phyloP scores from a whole-genome alignment of 2,113 vertebrate genomes.

The Ptilonorhynchus violaceus region DNA sequence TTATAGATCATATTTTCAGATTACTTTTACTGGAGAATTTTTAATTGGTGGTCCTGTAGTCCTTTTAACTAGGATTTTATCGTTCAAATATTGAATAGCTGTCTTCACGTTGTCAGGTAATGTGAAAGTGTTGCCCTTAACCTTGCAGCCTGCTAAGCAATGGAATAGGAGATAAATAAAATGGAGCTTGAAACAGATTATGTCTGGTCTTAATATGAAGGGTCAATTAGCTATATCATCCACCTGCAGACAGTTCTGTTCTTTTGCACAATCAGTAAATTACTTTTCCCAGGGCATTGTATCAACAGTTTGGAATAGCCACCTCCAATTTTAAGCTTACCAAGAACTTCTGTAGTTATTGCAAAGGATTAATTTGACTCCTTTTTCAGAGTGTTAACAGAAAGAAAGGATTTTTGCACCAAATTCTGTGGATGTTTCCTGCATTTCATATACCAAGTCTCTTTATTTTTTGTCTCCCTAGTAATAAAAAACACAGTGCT shows the following conservation, averaged over 20 bases:
- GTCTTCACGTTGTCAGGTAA: not conserved
- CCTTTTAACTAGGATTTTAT: constrained; percentile 58
- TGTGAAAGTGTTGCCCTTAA: constrained; percentile 1
- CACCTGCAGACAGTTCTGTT: not conserved
- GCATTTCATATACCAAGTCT: not conserved
- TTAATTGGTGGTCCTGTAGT: constrained; percentile 64
- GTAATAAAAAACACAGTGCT: not conserved
- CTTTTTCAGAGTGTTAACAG: constrained; percentile 24
- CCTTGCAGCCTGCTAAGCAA: constrained; percentile 21
- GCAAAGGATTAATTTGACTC: constrained; percentile 53
- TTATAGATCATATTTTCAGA: constrained; percentile 59
- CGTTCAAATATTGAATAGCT: constrained; percentile 45
- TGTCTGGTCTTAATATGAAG: not conserved
- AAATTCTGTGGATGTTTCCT: constrained; percentile 4
- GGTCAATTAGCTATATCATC: not conserved
- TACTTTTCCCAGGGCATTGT: constrained; percentile 13
- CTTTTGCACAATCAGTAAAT: not conserved
- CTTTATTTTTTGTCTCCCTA: constrained; percentile 30
- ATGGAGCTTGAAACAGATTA: not conserved
- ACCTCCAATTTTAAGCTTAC: constrained; percentile 27
- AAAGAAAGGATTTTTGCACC: constrained; percentile 4
- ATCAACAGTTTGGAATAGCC: constrained; percentile 26
- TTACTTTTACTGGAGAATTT: constrained; percentile 55
- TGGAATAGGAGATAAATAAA: constrained; percentile 30
- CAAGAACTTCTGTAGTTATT: constrained; percentile 49